Percentiles rank a stretch among this genome's conserved stretches.
Evolutionary conservation across 2,113 vertebrate species (phyloP).

Genomic region (Callipepla californica): DNA sequence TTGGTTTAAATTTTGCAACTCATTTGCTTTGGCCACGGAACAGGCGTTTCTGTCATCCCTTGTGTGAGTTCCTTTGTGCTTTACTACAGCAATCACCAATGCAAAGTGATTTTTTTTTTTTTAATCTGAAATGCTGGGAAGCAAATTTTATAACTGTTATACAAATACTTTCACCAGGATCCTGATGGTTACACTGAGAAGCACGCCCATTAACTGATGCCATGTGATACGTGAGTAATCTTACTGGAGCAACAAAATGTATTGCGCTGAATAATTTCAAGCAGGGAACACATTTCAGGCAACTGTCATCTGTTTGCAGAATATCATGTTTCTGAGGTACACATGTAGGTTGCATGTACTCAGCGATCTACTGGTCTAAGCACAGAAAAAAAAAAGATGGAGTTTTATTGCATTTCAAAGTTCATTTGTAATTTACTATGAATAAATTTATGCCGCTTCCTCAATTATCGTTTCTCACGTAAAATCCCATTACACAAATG

Average conservation of each 20-base stretch:
- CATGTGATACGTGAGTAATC: conserved; percentile 34
- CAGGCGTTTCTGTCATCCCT: not conserved
- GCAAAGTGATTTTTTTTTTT: not conserved
- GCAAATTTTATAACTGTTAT: not conserved
- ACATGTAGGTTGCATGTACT: not conserved
- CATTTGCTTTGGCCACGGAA: conserved; percentile 30
- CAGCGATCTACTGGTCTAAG: not conserved
- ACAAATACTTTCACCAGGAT: conserved; percentile 6
- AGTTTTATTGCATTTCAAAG: not conserved
- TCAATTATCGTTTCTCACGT: conserved; percentile 4
- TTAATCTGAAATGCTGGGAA: conserved; percentile 8
- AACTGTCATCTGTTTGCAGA: not conserved
- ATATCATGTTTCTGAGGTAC: not conserved
- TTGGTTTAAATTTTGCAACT: conserved; percentile 61
- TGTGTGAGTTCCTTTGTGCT: not conserved
- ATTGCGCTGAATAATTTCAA: not conserved
- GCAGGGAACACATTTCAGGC: not conserved
- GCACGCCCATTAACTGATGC: conserved; percentile 36
- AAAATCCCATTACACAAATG: conserved; percentile 17
- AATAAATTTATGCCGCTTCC: not conserved
- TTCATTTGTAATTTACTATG: conserved; percentile 8
- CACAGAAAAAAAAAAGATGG: not conserved
- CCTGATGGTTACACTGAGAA: conserved; percentile 19
- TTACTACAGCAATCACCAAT: not conserved
- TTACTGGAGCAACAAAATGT: conserved; percentile 22